A percentile compares a stretch with the other conserved stretches of the same genome.
Conservation (phyloP, 2,797 vertebrate species). For the Premnoplex brunnescens region DNA sequence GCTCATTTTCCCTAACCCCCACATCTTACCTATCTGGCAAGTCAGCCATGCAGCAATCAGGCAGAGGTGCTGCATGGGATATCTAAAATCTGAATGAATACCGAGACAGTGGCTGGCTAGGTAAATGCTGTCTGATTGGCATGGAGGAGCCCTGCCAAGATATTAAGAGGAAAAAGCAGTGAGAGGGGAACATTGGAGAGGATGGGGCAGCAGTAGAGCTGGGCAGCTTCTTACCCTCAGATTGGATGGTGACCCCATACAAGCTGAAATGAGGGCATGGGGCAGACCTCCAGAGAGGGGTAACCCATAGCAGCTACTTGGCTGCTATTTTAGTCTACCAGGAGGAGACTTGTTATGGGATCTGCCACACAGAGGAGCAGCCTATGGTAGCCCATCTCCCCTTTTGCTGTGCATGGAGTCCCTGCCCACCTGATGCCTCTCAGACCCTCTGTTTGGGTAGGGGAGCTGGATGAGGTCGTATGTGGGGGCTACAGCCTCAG, state of each 20-base stretch:
- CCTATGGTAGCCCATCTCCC: rapidly evolving
- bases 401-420: neutral
- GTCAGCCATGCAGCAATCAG: neutral
- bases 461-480: rapidly evolving
- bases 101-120: neutral
- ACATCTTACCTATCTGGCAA: neutral
- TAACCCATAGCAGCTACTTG: neutral
- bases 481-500: rapidly evolving
- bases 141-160: neutral
- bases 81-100: neutral
- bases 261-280: neutral
- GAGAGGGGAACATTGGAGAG: neutral
- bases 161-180: neutral
- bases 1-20: neutral
- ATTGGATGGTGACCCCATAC: neutral
- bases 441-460: neutral
- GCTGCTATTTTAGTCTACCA: neutral
- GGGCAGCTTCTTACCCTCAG: neutral
- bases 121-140: neutral
- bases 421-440: neutral
- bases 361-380: neutral
- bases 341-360: neutral
- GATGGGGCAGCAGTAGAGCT: neutral
- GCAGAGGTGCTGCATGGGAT: neutral
- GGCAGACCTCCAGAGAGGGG: rapidly evolving